phyloP scores from a whole-genome alignment of 2,113 vertebrate species.

The Cardinalis cardinalis region DNA sequence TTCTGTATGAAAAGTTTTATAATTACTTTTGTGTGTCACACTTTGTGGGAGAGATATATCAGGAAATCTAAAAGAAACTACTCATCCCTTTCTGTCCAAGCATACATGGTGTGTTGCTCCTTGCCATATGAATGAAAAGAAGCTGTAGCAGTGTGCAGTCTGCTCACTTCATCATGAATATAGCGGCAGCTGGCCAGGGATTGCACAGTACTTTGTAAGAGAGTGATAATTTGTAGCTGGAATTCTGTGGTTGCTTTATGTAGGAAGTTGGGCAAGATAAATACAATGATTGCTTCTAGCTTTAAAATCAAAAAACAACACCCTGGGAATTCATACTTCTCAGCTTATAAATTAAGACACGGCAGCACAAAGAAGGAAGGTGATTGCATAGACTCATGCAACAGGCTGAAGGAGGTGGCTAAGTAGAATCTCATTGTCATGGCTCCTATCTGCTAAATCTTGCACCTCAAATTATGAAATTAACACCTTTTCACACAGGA shows the following conservation, averaged over 20 bases:
- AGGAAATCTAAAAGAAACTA: not conserved
- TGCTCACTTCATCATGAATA: not conserved
- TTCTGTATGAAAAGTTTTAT: not conserved
- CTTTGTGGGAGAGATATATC: not conserved
- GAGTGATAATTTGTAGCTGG: not conserved
- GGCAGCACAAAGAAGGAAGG: not conserved
- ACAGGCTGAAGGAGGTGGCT: not conserved
- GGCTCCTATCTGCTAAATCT: not conserved
- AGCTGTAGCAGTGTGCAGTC: not conserved
- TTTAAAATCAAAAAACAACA: not conserved
- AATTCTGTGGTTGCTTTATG: slow-evolving; percentile 1
- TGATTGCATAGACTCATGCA: not conserved
- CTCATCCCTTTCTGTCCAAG: not conserved
- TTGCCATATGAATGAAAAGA: not conserved
- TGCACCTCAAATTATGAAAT: not conserved
- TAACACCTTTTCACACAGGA: not conserved
- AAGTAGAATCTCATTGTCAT: not conserved
- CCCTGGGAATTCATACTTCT: not conserved
- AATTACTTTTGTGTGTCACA: not conserved
- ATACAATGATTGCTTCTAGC: not conserved
- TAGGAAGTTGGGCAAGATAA: not conserved
- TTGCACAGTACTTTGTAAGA: not conserved
- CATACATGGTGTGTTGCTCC: not conserved
- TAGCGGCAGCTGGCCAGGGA: not conserved
- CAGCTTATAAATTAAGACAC: not conserved